Conservation (phyloP, 2,888 invertebrate genomes). For the Erebia epiphron region DNA sequence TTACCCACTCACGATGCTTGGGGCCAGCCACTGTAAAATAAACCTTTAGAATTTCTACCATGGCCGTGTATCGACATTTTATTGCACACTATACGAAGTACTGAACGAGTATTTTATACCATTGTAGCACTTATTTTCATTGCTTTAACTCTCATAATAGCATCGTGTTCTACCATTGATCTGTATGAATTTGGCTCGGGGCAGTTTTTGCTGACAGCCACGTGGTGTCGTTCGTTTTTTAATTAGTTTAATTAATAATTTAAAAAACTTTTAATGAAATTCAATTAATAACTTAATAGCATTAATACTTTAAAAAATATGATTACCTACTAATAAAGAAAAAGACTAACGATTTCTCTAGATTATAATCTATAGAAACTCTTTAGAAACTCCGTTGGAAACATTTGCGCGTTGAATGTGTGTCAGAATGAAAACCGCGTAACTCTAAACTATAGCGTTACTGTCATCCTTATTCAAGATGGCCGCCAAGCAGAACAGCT, state of each 20-base stretch:
- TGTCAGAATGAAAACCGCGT: no score
- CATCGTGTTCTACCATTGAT: background rate
- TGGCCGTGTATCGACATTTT: constrained; percentile 55
- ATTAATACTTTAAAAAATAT: background rate
- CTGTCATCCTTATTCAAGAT: no score
- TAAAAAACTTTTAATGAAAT: constrained; percentile 26
- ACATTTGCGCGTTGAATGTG: no score
- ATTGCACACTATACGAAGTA: constrained; percentile 20
- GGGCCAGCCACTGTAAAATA: constrained; percentile 65
- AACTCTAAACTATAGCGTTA: no score
- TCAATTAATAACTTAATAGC: constrained; percentile 6
- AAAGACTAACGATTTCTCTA: no score
- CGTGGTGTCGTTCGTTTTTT: constrained; percentile 32
- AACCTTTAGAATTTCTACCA: constrained; percentile 61
- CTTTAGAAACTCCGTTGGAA: no score
- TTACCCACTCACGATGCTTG: constrained; percentile 56
- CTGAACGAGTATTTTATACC: constrained; percentile 2
- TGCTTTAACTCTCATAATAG: background rate
- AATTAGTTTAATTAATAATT: constrained; percentile 41
- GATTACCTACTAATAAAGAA: no score
- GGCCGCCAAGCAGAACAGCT: no score
- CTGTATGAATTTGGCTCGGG: constrained; percentile 27
- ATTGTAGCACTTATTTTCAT: constrained; percentile 18
- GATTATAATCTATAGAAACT: no score
- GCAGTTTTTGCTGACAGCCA: constrained; percentile 32